These are phyloP conservation scores for Helicoverpa armigera DNA, from an alignment of 1,140 invertebrate species.

Conservation along the genomic window DNA sequence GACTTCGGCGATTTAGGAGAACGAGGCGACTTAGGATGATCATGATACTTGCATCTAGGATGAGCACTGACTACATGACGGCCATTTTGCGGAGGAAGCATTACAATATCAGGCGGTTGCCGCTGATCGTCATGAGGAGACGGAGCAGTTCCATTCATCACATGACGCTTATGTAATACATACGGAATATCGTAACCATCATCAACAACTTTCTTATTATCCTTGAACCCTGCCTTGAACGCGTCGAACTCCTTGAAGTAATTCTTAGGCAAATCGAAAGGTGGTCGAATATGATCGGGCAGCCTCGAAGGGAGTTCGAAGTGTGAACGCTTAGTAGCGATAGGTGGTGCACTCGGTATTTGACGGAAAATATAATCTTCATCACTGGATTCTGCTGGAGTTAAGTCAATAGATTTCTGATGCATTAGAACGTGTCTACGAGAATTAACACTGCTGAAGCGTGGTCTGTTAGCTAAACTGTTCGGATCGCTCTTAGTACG, in stretches of 20 bases:
- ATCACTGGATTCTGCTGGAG: conserved; percentile 93
- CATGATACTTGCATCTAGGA: conserved; percentile 84
- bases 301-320: conserved; percentile 88
- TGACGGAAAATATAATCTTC: conserved; percentile 92
- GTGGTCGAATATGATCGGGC: conserved; percentile 82
- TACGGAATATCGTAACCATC: conserved; percentile 92
- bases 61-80: conserved; percentile 81
- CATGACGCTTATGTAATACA: conserved; percentile 92
- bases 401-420: conserved; percentile 94
- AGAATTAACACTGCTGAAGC: conserved; percentile 89
- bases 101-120: conserved; percentile 85
- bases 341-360: conserved; percentile 90
- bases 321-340: conserved; percentile 89
- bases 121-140: conserved; percentile 82
- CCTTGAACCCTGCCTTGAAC: conserved; percentile 82
- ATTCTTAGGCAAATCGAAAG: conserved; percentile 88
- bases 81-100: conserved; percentile 82
- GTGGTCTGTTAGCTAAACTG: conserved; percentile 89
- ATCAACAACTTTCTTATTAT: conserved; percentile 77
- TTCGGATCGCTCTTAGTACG: conserved; percentile 95
- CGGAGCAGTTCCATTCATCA: conserved; percentile 93
- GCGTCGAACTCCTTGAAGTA: conserved; percentile 88
- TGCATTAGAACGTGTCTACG: conserved; percentile 93
- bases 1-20: conserved; percentile 88
- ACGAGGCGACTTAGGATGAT: conserved; percentile 85